phyloP scores from a whole-genome alignment of 2,888 invertebrate species.

The Lamellibrachia columna region DNA sequence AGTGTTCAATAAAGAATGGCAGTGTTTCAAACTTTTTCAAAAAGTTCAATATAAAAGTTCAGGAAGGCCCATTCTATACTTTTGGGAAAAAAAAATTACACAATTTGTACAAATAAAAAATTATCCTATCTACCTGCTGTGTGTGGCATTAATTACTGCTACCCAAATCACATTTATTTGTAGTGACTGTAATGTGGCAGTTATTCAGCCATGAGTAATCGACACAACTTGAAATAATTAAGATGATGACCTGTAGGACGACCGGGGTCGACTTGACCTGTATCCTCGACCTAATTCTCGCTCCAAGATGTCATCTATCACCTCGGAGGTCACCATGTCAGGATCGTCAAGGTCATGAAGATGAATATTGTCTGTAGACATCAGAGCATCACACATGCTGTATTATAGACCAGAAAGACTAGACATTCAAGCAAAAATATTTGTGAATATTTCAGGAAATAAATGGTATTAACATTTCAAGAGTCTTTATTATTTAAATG shows the following conservation, averaged over 20 bases:
- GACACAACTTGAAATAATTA: not conserved
- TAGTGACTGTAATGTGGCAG: not conserved
- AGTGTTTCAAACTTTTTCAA: no score
- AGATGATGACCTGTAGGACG: not conserved
- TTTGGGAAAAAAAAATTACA: no score
- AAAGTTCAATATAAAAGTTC: no score
- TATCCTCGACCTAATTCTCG: constrained; percentile 33
- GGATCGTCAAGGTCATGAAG: constrained; percentile 35
- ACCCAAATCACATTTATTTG: not conserved
- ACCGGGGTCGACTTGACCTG: not conserved
- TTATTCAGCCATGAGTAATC: not conserved
- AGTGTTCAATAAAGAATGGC: no score
- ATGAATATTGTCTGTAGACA: not conserved
- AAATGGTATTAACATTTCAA: no score
- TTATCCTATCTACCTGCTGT: not conserved
- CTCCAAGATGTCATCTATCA: constrained; percentile 39
- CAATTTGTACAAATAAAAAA: no score
- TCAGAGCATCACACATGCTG: not conserved
- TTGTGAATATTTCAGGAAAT: no score
- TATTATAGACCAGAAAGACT: not conserved
- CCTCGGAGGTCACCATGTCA: constrained; percentile 38
- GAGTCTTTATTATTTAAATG: no score
- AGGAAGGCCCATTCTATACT: no score
- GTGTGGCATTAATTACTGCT: not conserved
- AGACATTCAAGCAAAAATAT: no score